Base-by-base conservation (phyloP, 2,797 vertebrate genomes). In the Artibeus jamaicensis region DNA sequence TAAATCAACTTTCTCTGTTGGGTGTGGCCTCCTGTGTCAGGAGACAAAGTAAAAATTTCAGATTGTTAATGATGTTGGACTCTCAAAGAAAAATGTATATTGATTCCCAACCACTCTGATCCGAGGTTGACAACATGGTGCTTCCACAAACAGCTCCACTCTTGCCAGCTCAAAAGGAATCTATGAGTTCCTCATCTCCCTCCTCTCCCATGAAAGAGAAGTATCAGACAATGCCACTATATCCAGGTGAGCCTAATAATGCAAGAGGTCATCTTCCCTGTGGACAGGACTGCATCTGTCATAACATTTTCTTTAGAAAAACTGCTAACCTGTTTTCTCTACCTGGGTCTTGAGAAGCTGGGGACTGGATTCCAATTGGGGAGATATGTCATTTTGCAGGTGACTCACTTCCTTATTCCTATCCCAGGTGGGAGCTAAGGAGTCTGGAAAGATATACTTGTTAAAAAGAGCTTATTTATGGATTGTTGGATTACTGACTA, bases 21-120 rank as follows among this genome's bases (percentile, higher is more conserved):
- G 48, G 5, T 37, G 1, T 93, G 44, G 50, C 65, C 22, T 90
- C 86, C 74, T 50, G 2, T 65, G 24, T 76, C 32, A 44, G 59
- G 65, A 95, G 34, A 89, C 9, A 57, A 91, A 76, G 11, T 26
- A 73, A 96, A 21, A 93, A 83, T 84, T 88, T 79, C 50, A 88
- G 86, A 55, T 55, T 73, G 34, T 24, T 79, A 37, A 77, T 15
- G 16, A 90, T 59, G 53, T 1, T 71, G 34, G 16, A 79, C n/a
- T 59, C 6, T 22, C 50, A 87, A 93, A 89, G 79, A 50, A 79
- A 94, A 65, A 55, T 48, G 12, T 14, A 24, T 24, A 50, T 5
- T 62, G 50, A 65, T 48, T 95, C 34, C 53, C 4, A 37, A n/a
- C 53, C 85, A 87, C 44, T 82, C 57, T 86, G 37, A n/a, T 96